Percentiles rank a stretch among this genome's conserved stretches.
Evolutionary conservation across 2,888 invertebrate species (phyloP).

Genomic region (Brassicogethes aeneus): DNA sequence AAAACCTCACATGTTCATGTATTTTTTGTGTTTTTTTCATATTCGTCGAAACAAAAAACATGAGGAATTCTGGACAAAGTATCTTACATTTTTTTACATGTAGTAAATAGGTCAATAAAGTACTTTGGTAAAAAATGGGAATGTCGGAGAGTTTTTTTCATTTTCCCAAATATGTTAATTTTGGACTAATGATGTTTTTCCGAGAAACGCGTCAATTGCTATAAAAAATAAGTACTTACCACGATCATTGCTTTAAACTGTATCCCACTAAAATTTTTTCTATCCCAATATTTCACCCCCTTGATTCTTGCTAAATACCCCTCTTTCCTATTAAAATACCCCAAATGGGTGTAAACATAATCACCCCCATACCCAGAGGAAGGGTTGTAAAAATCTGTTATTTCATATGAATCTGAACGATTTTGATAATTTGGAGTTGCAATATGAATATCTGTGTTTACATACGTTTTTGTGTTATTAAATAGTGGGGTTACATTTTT

Average conservation of each 20-base stretch:
- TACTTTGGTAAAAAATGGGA: no score
- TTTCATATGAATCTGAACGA: background rate
- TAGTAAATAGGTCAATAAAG: no score
- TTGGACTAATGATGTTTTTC: no score
- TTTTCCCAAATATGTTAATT: no score
- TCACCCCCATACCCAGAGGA: conserved; percentile 21
- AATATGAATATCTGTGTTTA: conserved; percentile 24
- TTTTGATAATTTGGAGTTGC: conserved; percentile 10
- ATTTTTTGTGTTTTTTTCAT: no score
- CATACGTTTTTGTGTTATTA: conserved; percentile 17
- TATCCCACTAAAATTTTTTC: conserved; percentile 29
- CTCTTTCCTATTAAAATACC: conserved; percentile 15
- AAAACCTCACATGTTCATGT: no score
- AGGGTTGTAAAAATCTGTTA: conserved; percentile 26
- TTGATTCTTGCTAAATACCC: conserved; percentile 14
- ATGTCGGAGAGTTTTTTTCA: no score
- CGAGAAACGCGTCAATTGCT: no score
- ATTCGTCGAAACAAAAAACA: no score
- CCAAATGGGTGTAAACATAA: conserved; percentile 15
- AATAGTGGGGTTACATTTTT: conserved; percentile 16
- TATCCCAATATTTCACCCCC: conserved; percentile 21
- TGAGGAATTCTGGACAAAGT: no score
- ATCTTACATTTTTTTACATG: no score
- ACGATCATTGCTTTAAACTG: conserved; percentile 24
- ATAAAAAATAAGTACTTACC: no score